Evolutionary conservation across 2,113 vertebrate species (phyloP).

Genomic region (Cranoglanis bouderius): DNA sequence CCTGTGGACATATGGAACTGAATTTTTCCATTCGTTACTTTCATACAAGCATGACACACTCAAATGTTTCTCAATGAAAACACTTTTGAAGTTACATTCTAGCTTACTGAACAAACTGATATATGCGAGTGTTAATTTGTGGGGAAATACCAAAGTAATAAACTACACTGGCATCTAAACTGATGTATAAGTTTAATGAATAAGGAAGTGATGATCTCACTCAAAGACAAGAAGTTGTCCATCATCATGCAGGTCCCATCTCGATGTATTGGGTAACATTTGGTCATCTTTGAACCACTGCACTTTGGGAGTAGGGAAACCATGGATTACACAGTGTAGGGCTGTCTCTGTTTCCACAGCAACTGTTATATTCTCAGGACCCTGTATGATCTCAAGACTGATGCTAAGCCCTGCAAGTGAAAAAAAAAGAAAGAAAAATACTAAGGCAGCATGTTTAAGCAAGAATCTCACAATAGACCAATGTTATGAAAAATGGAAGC

Average conservation of each 20-base stretch:
- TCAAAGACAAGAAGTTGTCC: constrained; percentile 76
- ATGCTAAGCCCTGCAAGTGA: constrained; percentile 54
- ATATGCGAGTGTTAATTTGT: not conserved
- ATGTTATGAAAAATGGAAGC: not conserved
- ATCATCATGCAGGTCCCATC: constrained; percentile 65
- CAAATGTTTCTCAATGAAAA: not conserved
- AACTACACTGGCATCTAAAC: not conserved
- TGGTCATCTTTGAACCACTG: constrained; percentile 77
- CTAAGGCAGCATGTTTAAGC: not conserved
- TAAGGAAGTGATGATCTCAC: constrained; percentile 52
- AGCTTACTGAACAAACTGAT: not conserved
- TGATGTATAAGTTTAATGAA: not conserved
- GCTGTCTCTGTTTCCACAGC: constrained; percentile 64
- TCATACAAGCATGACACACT: not conserved
- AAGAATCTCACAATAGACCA: not conserved
- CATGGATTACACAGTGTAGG: constrained; percentile 68
- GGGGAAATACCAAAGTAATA: not conserved
- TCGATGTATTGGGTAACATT: constrained; percentile 61
- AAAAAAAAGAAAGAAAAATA: not conserved
- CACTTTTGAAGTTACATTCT: not conserved
- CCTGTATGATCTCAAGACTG: constrained; percentile 65
- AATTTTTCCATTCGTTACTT: not conserved
- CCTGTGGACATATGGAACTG: constrained; percentile 51
- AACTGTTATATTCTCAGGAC: constrained; percentile 72
- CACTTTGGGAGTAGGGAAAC: constrained; percentile 72